Base-by-base conservation (phyloP, 2,113 vertebrate genomes). In the Sturnira hondurensis region DNA sequence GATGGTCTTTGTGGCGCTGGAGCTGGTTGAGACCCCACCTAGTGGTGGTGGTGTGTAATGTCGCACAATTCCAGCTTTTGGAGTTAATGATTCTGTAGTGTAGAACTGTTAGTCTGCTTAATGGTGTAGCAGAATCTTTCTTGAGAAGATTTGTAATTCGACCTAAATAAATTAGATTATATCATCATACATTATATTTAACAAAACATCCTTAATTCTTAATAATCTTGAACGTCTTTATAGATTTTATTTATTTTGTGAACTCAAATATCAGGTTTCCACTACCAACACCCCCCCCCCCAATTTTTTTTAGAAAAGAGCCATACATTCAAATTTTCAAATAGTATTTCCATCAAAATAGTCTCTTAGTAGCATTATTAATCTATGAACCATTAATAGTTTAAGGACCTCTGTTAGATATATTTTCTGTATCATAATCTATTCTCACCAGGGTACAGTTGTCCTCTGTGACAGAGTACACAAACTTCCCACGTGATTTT, bases 21-120 rank as follows among this genome's bases (percentile, higher is more conserved):
- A 82, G 77, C 31, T 71, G 92, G 77, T 89, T 81, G 89, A 94
- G 94, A 50, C 70, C 17, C 97, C 93, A 86, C 89, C 95, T 97
- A 94, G 91, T 96, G 95, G 96, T 58, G 56, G n/a, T 76, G 52
- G 45, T 28, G 20, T 50, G 73, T 73, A 89, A 76, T 89, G 74
- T 63, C 68, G 68, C 31, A 33, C 33, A 70, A 28, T 74, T 87
- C 63, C 24, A 36, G 19, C 16, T 93, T 50, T 45, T 52, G n/a
- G 33, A 61, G 56, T 89, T 52, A 85, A 63, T 16, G 26, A 68
- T 45, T 83, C 74, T 74, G n/a, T 13, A 19, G 19, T 12, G 31
- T 45, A 70, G 76, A 85, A 38, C 7, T 63, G 58, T 67, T 67
- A 38, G 52, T 93, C 5, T 95, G 38, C 26, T 81, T 74, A 47